These are phyloP conservation scores for Psettodes erumei DNA, from an alignment of 2,113 vertebrate species.

Conservation along the genomic window DNA sequence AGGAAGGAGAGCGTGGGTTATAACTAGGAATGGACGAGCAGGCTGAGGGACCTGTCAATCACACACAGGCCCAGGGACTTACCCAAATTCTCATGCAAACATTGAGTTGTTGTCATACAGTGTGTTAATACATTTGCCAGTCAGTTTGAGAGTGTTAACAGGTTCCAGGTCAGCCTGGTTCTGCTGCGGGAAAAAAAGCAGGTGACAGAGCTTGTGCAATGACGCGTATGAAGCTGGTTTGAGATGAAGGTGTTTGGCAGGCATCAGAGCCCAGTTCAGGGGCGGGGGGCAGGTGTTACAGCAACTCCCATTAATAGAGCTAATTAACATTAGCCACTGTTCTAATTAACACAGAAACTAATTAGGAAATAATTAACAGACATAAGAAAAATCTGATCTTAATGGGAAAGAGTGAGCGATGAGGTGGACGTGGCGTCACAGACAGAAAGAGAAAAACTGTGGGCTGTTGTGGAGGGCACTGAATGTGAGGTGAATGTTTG, in stretches of 20 bases:
- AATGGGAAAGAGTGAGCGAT: constrained; percentile 37
- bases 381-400: constrained; percentile 54
- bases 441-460: neutral
- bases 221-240: neutral
- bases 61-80: too few relatives aligned
- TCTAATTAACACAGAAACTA: constrained; percentile 72
- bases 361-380: constrained; percentile 71
- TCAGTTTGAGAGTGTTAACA: too few relatives aligned
- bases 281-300: constrained; percentile 68
- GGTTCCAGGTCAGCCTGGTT: too few relatives aligned
- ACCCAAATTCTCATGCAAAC: too few relatives aligned
- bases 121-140: too few relatives aligned
- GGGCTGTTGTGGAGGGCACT: neutral
- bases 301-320: constrained; percentile 67
- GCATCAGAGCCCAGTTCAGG: constrained; percentile 19
- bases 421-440: constrained; percentile 2
- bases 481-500: too few relatives aligned
- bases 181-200: neutral
- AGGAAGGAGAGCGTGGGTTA: too few relatives aligned
- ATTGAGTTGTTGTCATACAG: too few relatives aligned
- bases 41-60: neutral
- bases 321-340: constrained; percentile 71
- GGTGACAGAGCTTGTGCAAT: too few relatives aligned
- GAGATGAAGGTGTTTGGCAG: constrained; percentile 55
- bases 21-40: neutral